A percentile compares a stretch with the other conserved stretches of the same genome.
These are phyloP conservation scores for Halichoerus grypus DNA, from an alignment of 2,113 vertebrate genomes.

Conservation along the genomic window DNA sequence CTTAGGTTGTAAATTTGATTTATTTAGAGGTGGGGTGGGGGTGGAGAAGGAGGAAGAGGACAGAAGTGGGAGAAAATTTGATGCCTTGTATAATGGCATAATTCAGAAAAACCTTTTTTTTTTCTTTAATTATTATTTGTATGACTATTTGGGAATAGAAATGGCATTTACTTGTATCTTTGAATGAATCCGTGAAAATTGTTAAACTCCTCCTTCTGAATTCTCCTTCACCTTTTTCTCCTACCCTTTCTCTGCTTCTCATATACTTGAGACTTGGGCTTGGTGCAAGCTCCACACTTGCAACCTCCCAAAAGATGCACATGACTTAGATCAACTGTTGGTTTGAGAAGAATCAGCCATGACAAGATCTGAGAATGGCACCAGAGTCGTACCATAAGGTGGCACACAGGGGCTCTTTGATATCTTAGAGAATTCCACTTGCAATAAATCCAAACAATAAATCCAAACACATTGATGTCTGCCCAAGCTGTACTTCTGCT, in stretches of 20 bases:
- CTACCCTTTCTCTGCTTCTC: not conserved
- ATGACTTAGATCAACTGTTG: not conserved
- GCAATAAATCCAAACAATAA: not conserved
- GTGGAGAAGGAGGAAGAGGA: not conserved
- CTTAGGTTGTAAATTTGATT: slow-evolving; percentile 49
- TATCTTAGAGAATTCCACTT: not conserved
- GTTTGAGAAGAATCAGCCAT: not conserved
- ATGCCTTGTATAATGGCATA: not conserved
- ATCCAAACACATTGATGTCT: not conserved
- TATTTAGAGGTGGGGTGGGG: not conserved
- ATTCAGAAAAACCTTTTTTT: not conserved
- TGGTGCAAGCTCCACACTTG: not conserved
- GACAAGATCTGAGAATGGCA: not conserved
- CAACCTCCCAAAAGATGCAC: not conserved
- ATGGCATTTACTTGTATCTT: not conserved
- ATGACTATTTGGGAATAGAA: slow-evolving; percentile 11
- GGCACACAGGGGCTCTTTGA: not conserved
- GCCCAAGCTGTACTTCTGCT: not conserved
- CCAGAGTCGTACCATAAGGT: not conserved
- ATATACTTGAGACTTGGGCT: not conserved
- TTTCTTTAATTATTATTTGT: not conserved
- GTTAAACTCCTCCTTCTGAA: not conserved
- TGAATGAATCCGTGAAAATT: not conserved
- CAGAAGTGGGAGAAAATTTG: not conserved
- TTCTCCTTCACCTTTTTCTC: not conserved